phyloP scores from a whole-genome alignment of 2,797 vertebrate genomes.

The Gymnopithys bicolor region DNA sequence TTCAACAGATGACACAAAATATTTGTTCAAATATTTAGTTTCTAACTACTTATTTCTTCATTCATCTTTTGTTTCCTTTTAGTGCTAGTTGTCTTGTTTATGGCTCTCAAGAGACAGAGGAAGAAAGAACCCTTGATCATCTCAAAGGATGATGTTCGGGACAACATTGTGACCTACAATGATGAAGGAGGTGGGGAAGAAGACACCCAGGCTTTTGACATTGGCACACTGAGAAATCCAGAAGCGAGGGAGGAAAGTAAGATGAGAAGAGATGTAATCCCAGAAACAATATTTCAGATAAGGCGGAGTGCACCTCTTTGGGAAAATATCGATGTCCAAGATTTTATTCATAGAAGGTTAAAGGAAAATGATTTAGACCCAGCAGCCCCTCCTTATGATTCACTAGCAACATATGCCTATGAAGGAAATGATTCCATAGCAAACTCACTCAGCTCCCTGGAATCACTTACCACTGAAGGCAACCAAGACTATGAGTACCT shows the following conservation, averaged over 20 bases:
- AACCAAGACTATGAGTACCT: conserved; percentile 97
- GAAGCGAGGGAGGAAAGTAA: conserved; percentile 93
- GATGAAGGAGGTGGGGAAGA: conserved; percentile 98
- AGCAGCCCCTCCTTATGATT: conserved; percentile 95
- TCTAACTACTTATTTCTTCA: background rate
- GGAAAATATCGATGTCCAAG: conserved; percentile 93
- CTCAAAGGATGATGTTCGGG: conserved; percentile 96
- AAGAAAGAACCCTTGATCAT: conserved; percentile 98
- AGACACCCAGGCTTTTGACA: conserved; percentile 98
- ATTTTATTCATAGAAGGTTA: conserved; percentile 92
- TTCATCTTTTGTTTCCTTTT: background rate
- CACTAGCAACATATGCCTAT: conserved; percentile 94
- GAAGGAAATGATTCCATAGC: conserved; percentile 94
- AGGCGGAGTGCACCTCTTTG: conserved; percentile 89
- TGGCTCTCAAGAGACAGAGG: conserved; percentile 89
- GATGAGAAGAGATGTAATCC: conserved; percentile 92
- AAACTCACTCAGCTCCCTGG: conserved; percentile 93
- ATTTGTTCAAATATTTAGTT: background rate
- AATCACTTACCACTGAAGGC: conserved; percentile 87
- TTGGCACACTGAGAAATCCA: conserved; percentile 93
- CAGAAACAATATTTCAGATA: conserved; percentile 94
- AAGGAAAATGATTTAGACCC: conserved; percentile 94
- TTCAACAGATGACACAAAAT: background rate
- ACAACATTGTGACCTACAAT: conserved; percentile 98
- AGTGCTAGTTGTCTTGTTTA: conserved; percentile 96